Conservation (phyloP, 2,797 vertebrate genomes). For the Anabas testudineus region DNA sequence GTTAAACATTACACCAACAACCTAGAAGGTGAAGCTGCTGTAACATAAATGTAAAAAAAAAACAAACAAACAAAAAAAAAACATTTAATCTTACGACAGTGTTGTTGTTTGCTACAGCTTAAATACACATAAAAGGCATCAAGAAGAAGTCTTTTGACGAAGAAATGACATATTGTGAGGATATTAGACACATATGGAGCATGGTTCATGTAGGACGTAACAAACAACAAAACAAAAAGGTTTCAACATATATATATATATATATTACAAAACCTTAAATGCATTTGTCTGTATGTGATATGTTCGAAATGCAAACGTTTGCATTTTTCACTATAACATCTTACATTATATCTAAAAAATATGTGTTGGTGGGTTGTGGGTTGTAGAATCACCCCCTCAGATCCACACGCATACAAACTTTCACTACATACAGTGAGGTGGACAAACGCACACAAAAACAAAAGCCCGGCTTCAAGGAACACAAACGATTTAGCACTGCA, state of each 20-base stretch:
- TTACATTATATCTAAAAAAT: slow-evolving; percentile 57
- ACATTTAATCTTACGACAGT: slow-evolving; percentile 37
- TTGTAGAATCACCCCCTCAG: slow-evolving; percentile 24
- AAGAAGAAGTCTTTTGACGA: slow-evolving; percentile 46
- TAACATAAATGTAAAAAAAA: slow-evolving; percentile 20
- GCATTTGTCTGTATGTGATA: slow-evolving; percentile 56
- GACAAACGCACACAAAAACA: slow-evolving; percentile 25
- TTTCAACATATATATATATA: slow-evolving; percentile 27
- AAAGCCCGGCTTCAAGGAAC: slow-evolving; percentile 31
- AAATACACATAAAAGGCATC: slow-evolving; percentile 73
- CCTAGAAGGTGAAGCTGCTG: slow-evolving; percentile 39
- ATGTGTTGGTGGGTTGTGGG: slow-evolving; percentile 38
- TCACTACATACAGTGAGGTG: slow-evolving; percentile 52
- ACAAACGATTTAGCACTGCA: slow-evolving; percentile 30
- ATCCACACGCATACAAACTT: slow-evolving; percentile 44
- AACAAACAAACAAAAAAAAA: not conserved
- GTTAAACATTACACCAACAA: slow-evolving; percentile 43
- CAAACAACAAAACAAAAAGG: slow-evolving; percentile 39
- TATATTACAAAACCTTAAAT: slow-evolving; percentile 53
- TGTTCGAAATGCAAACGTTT: slow-evolving; percentile 65
- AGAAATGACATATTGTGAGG: slow-evolving; percentile 37
- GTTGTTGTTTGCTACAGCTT: slow-evolving; percentile 65
- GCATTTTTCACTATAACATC: slow-evolving; percentile 45
- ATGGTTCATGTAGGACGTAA: slow-evolving; percentile 39
- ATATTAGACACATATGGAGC: slow-evolving; percentile 55